Conservation (phyloP, 2,888 invertebrate genomes). For the Trisateles emortualis region DNA sequence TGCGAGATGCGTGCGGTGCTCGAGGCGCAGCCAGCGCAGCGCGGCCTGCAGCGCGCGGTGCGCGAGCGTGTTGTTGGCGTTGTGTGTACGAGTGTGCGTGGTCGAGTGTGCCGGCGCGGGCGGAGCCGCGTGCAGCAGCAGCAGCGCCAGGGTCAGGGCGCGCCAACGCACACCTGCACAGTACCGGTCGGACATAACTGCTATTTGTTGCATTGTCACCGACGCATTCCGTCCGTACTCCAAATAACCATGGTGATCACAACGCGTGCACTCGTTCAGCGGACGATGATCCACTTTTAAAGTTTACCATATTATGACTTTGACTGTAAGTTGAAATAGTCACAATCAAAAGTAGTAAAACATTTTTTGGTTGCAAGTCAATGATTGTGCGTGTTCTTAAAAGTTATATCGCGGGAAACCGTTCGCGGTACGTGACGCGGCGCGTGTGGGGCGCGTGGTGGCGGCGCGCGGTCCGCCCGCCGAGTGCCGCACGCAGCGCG, state of each 20-base stretch:
- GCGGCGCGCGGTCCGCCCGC: constrained; percentile 23
- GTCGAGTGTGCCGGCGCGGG: too few species aligned
- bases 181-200: too few species aligned
- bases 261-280: neutral
- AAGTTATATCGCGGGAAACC: constrained; percentile 10
- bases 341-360: neutral
- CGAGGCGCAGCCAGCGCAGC: constrained; percentile 4
- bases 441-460: neutral
- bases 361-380: too few species aligned
- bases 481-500: constrained; percentile 26
- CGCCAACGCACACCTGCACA: constrained; percentile 5
- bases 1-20: constrained; percentile 3
- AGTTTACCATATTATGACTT: neutral
- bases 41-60: neutral
- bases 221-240: neutral
- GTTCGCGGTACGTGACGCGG: too few species aligned
- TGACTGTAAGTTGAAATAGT: too few species aligned
- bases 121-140: constrained; percentile 17
- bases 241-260: constrained; percentile 3
- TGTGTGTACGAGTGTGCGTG: constrained; percentile 5
- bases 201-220: too few species aligned
- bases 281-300: too few species aligned
- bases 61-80: constrained; percentile 1
- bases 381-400: neutral
- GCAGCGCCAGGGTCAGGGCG: constrained; percentile 19